Evolutionary conservation across 92 coral and sea anemone genomes (phyloP), one percentile per base, ranked within the genome.

Genomic region (Metridium senile): DNA sequence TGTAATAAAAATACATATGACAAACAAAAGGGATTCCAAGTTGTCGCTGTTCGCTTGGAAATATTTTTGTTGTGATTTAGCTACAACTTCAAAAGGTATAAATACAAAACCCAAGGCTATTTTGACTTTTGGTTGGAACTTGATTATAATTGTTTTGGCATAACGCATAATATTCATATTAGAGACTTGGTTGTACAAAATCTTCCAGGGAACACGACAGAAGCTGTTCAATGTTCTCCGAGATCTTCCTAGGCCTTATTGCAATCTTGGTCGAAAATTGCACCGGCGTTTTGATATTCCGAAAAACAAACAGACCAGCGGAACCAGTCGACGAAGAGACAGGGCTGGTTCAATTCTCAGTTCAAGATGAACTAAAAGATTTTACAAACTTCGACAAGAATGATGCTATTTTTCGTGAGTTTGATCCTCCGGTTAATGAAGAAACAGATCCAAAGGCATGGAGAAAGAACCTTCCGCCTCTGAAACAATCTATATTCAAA

Each of bases 321-420:
- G 23, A 45, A 45, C 51, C 16, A 45, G 51, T 7, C 7, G 51
- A 54, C 23, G 25, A 54, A 54, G 59, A 54, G 17, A 54, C 9
- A 16, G 25, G 59, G 3, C 25, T 54, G 17, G 25, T 54, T 2
- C n/a, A 3, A 10, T 6, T 9, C 25, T 2, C 20, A 9, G 17
- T 10, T 2, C 9, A 54, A 54, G 59, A 54, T 2, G 17, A 16
- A 54, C 72, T 88, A 4, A 29, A 66, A 0, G 88, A 84, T 30
- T 88, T 88, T 33, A 80, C 83, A 19, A 47, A 57, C 26, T 88
- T 83, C 30, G 89, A 83, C 39, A 13, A 53, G 4, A 33, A 71
- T 46, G 92, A 88, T 57, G 65, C 83, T 11, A 76, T 75, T 9
- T 88, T 88, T 59, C 86, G 80, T 46, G 92, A 88, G 49, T 84